phyloP scores from a whole-genome alignment of 92 coral and sea anemone genomes.

The Porites evermanni region DNA sequence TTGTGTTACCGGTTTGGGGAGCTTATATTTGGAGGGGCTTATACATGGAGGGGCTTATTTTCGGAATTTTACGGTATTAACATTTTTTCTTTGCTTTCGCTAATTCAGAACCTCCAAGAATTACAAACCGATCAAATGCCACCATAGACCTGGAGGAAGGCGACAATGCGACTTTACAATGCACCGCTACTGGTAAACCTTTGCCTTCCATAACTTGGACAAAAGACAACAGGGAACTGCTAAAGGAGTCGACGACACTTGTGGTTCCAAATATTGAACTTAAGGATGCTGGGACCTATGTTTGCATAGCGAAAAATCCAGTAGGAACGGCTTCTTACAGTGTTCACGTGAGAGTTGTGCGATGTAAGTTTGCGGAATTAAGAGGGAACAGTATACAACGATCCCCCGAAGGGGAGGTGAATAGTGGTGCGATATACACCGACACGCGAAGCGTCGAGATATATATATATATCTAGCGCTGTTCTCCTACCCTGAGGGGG shows the following conservation, averaged over 20 bases:
- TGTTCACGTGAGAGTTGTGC: slow-evolving; percentile 10
- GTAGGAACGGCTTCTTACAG: slow-evolving; percentile 21
- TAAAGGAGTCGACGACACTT: neutral
- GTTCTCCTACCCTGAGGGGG: too few species aligned
- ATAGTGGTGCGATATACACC: too few species aligned
- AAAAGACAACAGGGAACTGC: neutral
- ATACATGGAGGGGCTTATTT: too few species aligned
- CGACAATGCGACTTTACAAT: neutral
- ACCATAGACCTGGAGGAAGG: slow-evolving; percentile 17
- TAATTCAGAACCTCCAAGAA: slow-evolving; percentile 10
- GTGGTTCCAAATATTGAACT: neutral
- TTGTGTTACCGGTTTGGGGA: too few species aligned
- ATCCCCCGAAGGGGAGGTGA: too few species aligned
- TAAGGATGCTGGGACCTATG: slow-evolving; percentile 11
- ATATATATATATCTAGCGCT: too few species aligned
- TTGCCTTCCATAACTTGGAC: slow-evolving; percentile 5
- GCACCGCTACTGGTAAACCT: slow-evolving; percentile 24
- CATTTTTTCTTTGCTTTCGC: neutral
- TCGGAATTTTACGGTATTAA: neutral
- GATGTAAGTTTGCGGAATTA: slow-evolving; percentile 11
- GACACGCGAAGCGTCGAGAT: too few species aligned
- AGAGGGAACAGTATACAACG: too few species aligned
- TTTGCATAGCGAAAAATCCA: slow-evolving; percentile 18
- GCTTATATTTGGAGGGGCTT: too few species aligned
- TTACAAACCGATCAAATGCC: neutral